Evolutionary conservation across 1,140 invertebrate genomes (phyloP).

Genomic region (Oppia nitens): DNA sequence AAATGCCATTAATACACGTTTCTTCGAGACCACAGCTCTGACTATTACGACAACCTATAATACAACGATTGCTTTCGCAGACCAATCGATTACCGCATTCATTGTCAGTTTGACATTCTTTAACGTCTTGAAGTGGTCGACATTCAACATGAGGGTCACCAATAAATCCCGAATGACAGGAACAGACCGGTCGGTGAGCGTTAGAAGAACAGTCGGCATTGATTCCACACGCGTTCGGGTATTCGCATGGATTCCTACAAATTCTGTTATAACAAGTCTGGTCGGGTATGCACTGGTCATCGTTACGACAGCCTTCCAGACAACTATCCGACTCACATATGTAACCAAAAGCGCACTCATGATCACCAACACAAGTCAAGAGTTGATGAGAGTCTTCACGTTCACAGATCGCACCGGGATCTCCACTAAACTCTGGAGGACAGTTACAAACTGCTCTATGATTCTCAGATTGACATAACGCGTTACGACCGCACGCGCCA

Average conservation of each 20-base stretch:
- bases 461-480: slow-evolving; percentile 53
- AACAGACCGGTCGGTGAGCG: slow-evolving; percentile 55
- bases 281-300: slow-evolving; percentile 54
- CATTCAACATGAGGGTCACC: slow-evolving; percentile 49
- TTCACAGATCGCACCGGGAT: slow-evolving; percentile 22
- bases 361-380: slow-evolving; percentile 18
- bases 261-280: slow-evolving; percentile 63
- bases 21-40: slow-evolving; percentile 21
- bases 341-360: slow-evolving; percentile 19
- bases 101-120: slow-evolving; percentile 12
- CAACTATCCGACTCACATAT: slow-evolving; percentile 21
- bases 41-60: slow-evolving; percentile 22
- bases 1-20: slow-evolving; percentile 23
- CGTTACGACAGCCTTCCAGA: slow-evolving; percentile 41
- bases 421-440: slow-evolving; percentile 38
- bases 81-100: slow-evolving; percentile 20
- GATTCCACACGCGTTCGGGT: slow-evolving; percentile 16
- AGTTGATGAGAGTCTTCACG: slow-evolving; percentile 12
- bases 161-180: slow-evolving; percentile 58
- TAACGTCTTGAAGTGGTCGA: slow-evolving; percentile 22
- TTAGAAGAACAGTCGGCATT: slow-evolving; percentile 46
- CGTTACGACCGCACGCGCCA: slow-evolving; percentile 50
- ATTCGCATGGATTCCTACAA: slow-evolving; percentile 46
- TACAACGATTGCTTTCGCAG: slow-evolving; percentile 20
- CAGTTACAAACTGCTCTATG: slow-evolving; percentile 57